Base-by-base conservation (phyloP, 53 echinoderm and acorn worm genomes). In the Patiria pectinifera region DNA sequence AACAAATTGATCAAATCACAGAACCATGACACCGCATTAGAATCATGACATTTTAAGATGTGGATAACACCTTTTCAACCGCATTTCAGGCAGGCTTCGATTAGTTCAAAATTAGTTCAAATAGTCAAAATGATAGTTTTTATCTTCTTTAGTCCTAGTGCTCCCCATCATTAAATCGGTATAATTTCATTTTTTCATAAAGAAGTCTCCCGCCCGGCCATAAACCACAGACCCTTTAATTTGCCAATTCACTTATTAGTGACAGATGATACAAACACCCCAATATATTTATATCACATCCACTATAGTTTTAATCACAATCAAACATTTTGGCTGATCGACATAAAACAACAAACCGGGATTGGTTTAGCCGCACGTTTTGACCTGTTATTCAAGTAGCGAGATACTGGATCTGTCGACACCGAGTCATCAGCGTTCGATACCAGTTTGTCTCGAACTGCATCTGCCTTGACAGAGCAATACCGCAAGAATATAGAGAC, bases 311-410 rank as follows among this genome's bases (percentile, higher is more conserved):
- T 66, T 23, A 61, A 59, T 61, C 59, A 84, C 61, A 84, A 84
- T 61, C 61, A 84, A 84, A 84, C 84, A 62, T 62, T 84, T 84
- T 84, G 84, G 18, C 70, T 19, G 11, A 71, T 69, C 44, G 85
- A 85, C 85, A 85, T 85, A 85, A 43, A 85, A 44, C 47, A 85
- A 85, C 45, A 85, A 85, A 71, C 85, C 45, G n/a, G 45, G 21
- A 26, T 45, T n/a, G 21, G 19, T 85, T 69, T 46, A 85, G 44
- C 4, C 85, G n/a, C 35, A 19, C 85, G 16, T 69, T 9, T 71
- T n/a, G n/a, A n/a, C 85, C 47, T 71, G 70, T 71, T 85, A 76
- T 25, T 13, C 19, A 4, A 35, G 71, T 48, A 72, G 74, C 6
- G 74, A 86, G 19, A 71, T 18, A 13, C 26, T 24, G 16, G 7